A percentile compares a stretch with the other conserved stretches of the same genome.
Conservation (phyloP, 1,140 invertebrate genomes). For the Drosophila athabasca region DNA sequence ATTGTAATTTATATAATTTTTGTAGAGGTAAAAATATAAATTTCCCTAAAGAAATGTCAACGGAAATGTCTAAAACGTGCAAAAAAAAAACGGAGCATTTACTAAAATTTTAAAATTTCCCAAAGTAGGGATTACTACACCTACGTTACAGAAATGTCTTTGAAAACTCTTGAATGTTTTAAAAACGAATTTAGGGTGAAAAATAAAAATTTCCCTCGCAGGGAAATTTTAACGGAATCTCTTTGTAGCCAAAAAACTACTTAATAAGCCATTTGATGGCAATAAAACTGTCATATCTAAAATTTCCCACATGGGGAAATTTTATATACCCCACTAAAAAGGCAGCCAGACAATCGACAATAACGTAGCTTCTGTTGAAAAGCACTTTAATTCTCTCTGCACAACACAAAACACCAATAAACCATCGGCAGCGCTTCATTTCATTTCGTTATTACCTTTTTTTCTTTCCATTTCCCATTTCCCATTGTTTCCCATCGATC, state of each 20-base stretch:
- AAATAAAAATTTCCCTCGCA: constrained; percentile 3
- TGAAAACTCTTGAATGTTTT: neutral
- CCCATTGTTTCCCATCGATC: constrained; percentile 25
- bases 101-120: too few species aligned
- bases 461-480: constrained; percentile 44
- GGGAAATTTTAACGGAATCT: neutral
- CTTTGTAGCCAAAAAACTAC: too few species aligned
- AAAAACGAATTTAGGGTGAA: neutral
- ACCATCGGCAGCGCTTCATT: constrained; percentile 52
- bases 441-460: constrained; percentile 36
- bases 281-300: neutral
- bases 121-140: too few species aligned
- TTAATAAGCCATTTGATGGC: constrained; percentile 2
- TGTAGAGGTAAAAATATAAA: constrained; percentile 17
- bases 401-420: constrained; percentile 42
- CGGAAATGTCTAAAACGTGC: too few species aligned
- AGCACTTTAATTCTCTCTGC: constrained; percentile 33
- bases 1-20: constrained; percentile 8
- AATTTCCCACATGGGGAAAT: constrained; percentile 34
- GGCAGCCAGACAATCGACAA: neutral
- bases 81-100: too few species aligned
- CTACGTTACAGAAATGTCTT: too few species aligned
- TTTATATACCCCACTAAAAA: neutral
- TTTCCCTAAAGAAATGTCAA: constrained; percentile 3
- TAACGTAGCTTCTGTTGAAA: constrained; percentile 49